These are phyloP conservation scores for Phallusia fumigata DNA, from an alignment of 23 tunicate genomes.

Conservation along the genomic window DNA sequence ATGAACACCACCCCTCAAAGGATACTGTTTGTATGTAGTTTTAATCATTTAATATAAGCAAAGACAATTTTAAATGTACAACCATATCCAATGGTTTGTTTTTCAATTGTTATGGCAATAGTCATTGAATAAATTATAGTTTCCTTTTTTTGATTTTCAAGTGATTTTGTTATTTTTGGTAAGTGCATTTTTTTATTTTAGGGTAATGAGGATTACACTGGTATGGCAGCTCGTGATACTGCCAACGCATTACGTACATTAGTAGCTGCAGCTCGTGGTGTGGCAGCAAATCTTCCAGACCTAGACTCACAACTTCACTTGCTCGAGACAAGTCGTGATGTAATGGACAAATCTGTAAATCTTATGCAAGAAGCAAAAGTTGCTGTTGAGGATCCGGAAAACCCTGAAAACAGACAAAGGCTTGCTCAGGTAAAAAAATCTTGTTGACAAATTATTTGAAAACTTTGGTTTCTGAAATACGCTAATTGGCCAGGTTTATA, in stretches of 20 bases:
- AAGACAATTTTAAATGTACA: too few relatives aligned
- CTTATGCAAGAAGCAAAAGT: constrained; percentile 88
- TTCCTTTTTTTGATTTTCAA: background rate
- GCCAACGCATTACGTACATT: constrained; percentile 84
- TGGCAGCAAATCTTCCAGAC: constrained; percentile 87
- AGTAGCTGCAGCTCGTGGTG: constrained; percentile 89
- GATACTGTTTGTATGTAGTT: too few relatives aligned
- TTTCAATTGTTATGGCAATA: too few relatives aligned
- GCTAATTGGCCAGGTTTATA: too few relatives aligned
- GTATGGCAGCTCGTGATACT: constrained; percentile 94
- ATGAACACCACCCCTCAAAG: too few relatives aligned
- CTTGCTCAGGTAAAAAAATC: constrained; percentile 66
- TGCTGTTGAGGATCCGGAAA: constrained; percentile 87
- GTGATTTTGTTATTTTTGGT: too few relatives aligned
- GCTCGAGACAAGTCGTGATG: constrained; percentile 86
- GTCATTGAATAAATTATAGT: background rate
- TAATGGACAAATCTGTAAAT: constrained; percentile 88
- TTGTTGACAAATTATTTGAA: too few relatives aligned
- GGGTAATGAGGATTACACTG: constrained; percentile 98
- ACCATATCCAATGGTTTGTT: too few relatives aligned
- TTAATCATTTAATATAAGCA: too few relatives aligned
- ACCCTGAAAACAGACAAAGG: constrained; percentile 81
- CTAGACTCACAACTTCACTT: constrained; percentile 69
- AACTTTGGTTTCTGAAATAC: too few relatives aligned
- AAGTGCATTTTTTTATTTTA: background rate